Base-by-base conservation (phyloP, 2,888 invertebrate genomes). In the Caenorhabditis zanzibari region DNA sequence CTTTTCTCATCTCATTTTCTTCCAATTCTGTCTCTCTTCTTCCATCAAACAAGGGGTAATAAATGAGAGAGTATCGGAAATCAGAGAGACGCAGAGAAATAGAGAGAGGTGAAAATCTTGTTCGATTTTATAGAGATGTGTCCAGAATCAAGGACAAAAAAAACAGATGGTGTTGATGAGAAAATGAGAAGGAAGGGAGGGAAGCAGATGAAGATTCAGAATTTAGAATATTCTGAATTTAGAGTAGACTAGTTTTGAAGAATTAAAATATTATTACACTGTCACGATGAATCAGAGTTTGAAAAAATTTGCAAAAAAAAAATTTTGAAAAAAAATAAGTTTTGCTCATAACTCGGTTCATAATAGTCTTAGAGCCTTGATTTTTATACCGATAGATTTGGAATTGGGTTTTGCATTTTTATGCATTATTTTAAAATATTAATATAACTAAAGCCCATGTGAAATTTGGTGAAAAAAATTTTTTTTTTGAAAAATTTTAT, bases 1-100 rank as follows among this genome's bases (percentile, higher is more conserved):
- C n/a, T n/a, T 12, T 32, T 24, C 12, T 41, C 12, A 7, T 41
- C 16, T 38, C 38, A 38, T 38, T 38, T 38, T 47, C 47, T 47
- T 47, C 47, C 47, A 47, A 19, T 47, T 47, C 47, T 47, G 47
- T 47, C 47, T 28, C 26, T 16, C 38, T 38, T 14, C 54, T 24
- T 19, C 44, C 64, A 75, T 44, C 59, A 66, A 81, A 74, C 69
- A 74, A 74, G 56, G 74, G 68, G 74, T 81, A 74, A 74, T 81
- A 71, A 80, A 80, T 73, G 81, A 68, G 24, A 32, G 44, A 63
- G 35, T 22, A 19, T 26, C 16, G 14, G 24, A 61, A n/a, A 10
- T 22, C n/a, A 41, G 32, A 61, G 56, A 71, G 26, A 44, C 38
- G 32, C 28, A 71, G 58, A 75, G n/a, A 52, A 47, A 44, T 28